phyloP scores from a whole-genome alignment of 2,113 vertebrate genomes.

The Lamprotornis superbus region DNA sequence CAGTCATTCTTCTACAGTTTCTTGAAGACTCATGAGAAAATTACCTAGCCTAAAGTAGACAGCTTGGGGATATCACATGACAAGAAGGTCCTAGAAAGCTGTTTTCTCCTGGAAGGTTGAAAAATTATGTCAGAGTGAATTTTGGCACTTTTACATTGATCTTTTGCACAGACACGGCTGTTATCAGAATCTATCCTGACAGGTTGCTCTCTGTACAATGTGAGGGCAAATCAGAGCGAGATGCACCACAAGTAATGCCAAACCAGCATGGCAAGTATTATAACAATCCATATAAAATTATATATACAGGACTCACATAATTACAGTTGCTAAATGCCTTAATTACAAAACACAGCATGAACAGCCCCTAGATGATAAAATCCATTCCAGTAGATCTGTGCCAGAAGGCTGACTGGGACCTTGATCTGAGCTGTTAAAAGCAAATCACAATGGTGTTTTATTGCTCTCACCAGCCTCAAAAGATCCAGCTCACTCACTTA shows the following conservation, averaged over 20 bases:
- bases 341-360: conserved; percentile 8
- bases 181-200: background rate
- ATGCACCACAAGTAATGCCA: background rate
- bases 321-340: background rate
- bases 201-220: background rate
- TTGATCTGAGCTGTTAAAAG: background rate
- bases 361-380: background rate
- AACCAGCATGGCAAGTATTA: background rate
- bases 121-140: background rate
- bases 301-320: background rate
- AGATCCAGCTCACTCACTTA: background rate
- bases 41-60: background rate
- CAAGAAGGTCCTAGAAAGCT: background rate
- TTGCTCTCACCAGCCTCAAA: background rate
- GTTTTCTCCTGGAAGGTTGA: background rate
- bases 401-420: background rate
- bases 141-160: background rate
- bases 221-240: background rate
- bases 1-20: background rate
- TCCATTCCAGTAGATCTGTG: background rate
- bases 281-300: background rate
- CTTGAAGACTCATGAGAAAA: background rate
- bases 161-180: background rate
- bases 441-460: background rate
- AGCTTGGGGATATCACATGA: background rate